Conservation (phyloP, 37 sponge, comb jelly and placozoan genomes). For the Dysidea cf. avara region DNA sequence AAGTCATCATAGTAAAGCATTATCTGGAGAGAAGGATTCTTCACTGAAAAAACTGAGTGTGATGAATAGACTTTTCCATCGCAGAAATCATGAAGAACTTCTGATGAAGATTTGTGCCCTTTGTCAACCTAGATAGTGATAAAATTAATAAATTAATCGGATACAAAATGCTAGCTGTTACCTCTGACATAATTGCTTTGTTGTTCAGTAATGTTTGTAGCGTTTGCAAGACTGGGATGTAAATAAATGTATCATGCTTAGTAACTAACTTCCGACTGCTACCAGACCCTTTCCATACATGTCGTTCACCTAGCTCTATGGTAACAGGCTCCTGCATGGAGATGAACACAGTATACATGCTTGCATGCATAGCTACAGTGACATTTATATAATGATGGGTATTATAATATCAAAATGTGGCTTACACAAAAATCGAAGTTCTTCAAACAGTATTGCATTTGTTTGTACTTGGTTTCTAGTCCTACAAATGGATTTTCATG, state of each 20-base stretch:
- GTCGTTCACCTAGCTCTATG: too few relatives aligned
- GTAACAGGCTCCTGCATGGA: neutral
- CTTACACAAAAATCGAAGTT: too few relatives aligned
- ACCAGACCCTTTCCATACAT: too few relatives aligned
- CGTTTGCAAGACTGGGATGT: conserved; percentile 21
- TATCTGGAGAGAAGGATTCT: conserved; percentile 7
- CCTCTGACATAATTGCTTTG: conserved; percentile 2
- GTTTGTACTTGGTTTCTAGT: too few relatives aligned
- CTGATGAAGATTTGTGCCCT: neutral
- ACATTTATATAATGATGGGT: neutral
- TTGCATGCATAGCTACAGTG: neutral
- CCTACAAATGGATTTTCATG: too few relatives aligned
- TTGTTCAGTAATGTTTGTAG: conserved; percentile 12
- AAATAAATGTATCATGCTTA: conserved; percentile 1
- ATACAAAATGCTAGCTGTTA: neutral
- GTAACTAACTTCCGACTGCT: too few relatives aligned
- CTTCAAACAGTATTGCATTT: too few relatives aligned
- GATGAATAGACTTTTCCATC: conserved; percentile 6
- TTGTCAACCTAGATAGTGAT: neutral
- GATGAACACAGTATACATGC: neutral
- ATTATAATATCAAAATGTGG: too few relatives aligned
- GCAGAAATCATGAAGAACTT: conserved; percentile 14
- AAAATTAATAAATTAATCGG: neutral
- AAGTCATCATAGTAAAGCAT: conserved; percentile 22
- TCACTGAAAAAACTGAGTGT: conserved; percentile 10